Evolutionary conservation across 2,797 vertebrate species (phyloP).

Genomic region (Vultur gryphus): DNA sequence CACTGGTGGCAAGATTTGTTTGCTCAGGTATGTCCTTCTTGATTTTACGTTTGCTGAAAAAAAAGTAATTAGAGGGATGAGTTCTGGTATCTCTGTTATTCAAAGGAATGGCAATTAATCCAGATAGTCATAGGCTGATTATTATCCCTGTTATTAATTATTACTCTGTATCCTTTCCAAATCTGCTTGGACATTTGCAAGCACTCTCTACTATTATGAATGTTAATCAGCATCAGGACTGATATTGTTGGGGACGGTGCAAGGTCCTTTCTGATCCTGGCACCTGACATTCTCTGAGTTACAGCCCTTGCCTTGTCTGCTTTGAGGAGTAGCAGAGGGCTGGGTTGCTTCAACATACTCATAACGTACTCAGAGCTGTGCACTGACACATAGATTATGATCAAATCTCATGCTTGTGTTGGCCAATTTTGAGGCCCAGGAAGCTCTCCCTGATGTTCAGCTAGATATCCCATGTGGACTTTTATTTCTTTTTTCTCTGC

Average conservation of each 20-base stretch:
- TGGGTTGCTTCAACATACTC: not conserved
- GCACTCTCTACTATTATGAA: not conserved
- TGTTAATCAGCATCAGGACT: not conserved
- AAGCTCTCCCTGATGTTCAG: not conserved
- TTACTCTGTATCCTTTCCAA: not conserved
- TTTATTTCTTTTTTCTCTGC: not conserved
- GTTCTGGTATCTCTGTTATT: not conserved
- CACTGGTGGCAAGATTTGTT: not conserved
- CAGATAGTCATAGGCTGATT: not conserved
- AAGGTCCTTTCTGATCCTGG: not conserved
- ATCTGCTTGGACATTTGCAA: not conserved
- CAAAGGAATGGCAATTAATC: not conserved
- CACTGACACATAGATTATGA: accelerated
- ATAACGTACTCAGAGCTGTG: accelerated
- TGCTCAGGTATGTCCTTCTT: not conserved
- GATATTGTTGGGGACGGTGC: not conserved
- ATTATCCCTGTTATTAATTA: not conserved
- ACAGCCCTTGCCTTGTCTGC: accelerated
- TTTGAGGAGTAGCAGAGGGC: not conserved
- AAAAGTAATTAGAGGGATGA: not conserved
- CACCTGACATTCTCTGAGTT: not conserved
- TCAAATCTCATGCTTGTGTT: not conserved
- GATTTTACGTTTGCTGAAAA: not conserved
- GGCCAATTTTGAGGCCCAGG: not conserved
- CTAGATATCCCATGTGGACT: not conserved